Evolutionary conservation across 2,888 invertebrate genomes (phyloP).

Genomic region (Cantharis flavilabris): DNA sequence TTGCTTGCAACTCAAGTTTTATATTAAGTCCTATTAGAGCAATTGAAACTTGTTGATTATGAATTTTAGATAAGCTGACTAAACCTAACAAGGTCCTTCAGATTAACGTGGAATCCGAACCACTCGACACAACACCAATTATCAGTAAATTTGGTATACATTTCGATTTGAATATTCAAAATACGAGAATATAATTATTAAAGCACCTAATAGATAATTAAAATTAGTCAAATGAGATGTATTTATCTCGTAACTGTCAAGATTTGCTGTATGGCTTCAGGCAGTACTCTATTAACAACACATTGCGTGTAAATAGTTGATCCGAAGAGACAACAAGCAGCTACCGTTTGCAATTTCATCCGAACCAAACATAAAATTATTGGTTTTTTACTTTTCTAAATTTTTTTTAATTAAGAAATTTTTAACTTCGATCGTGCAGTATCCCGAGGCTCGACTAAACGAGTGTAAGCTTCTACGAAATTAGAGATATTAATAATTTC

Average conservation of each 20-base stretch:
- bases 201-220: neutral
- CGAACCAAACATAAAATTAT: neutral
- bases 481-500: neutral
- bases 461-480: neutral
- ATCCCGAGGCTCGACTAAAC: too few relatives aligned
- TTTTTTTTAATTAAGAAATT: neutral
- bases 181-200: neutral
- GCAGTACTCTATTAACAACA: neutral
- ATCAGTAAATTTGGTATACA: neutral
- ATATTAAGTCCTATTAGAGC: too few relatives aligned
- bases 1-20: too few relatives aligned
- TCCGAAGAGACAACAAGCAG: neutral
- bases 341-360: neutral
- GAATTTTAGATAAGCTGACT: too few relatives aligned
- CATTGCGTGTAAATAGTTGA: neutral
- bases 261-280: neutral
- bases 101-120: too few relatives aligned
- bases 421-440: neutral
- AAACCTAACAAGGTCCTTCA: too few relatives aligned
- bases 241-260: neutral
- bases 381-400: neutral
- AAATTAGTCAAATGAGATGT: neutral
- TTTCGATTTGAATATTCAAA: neutral
- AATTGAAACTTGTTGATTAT: too few relatives aligned
- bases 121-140: too few relatives aligned